Base-by-base conservation (phyloP, 2,113 vertebrate genomes). In the Colaptes auratus region DNA sequence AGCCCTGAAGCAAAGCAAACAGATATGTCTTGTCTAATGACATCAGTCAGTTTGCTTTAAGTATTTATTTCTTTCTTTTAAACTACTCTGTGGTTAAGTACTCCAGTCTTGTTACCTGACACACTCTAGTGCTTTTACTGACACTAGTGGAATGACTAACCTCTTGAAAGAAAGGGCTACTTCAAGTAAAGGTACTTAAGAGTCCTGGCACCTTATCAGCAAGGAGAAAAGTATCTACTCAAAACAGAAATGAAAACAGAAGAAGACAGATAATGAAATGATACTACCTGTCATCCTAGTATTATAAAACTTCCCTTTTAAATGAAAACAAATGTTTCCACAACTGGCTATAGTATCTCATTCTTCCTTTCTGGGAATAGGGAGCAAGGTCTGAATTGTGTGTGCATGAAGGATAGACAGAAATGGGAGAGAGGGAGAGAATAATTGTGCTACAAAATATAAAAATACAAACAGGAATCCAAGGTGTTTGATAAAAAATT, bases 221-320 rank as follows among this genome's bases (percentile, higher is more conserved):
- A 73, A 79, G 86, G 36, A 95, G 83, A 87, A 94, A 50, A 50
- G 21, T 50, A 50, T 24, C 48, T 50, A 50, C 48, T 50, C 48
- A 24, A 50, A 50, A 6, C 21, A 50, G 20, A 50, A 50, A 87
- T 65, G 63, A 92, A 92, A 91, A 75, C 16, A 89, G 66, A 88
- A 79, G 48, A 76, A 15, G 52, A n/a, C 18, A 85, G 50, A 79
- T 81, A 95, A 95, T 61, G 36, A 90, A 95, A 89, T 46, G 7
- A 95, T 82, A 74, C 77, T 83, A 24, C 30, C 89, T 76, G 52
- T 82, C 89, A 86, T 60, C 44, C 24, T 53, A 59, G n/a, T 86
- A 60, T 15, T 35, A 27, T 35, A 87, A 69, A 86, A 94, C 72
- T 92, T 93, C 92, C 72, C 69, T 80, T 92, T 82, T 72, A 74